Evolutionary conservation across 2,888 invertebrate genomes (phyloP).

Genomic region (Drepana falcataria): DNA sequence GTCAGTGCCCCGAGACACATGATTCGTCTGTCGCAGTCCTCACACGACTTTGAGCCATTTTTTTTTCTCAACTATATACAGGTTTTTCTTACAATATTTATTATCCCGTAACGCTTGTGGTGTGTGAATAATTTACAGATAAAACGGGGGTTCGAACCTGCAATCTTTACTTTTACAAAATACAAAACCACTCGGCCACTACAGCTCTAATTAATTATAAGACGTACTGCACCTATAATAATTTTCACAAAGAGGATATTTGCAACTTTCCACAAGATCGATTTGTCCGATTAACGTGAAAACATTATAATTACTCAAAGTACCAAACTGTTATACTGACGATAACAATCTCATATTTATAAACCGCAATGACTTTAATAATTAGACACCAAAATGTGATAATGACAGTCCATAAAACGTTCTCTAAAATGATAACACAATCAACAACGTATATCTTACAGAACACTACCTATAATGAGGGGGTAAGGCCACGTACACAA

Average conservation of each 20-base stretch:
- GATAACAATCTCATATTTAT: neutral
- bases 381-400: neutral
- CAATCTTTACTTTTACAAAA: too few species aligned
- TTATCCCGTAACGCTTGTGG: too few species aligned
- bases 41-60: too few species aligned
- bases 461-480: neutral
- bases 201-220: too few species aligned
- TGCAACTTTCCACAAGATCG: neutral
- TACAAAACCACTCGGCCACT: too few species aligned
- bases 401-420: neutral
- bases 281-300: neutral
- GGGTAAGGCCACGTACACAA: neutral
- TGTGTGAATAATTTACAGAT: too few species aligned
- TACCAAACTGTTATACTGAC: neutral
- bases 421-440: constrained; percentile 2
- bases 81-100: too few species aligned
- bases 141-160: too few species aligned
- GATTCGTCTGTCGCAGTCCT: too few species aligned
- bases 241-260: neutral
- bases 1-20: too few species aligned
- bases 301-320: neutral
- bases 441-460: constrained; percentile 4
- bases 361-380: neutral
- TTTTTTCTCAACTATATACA: too few species aligned
- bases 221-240: too few species aligned